A percentile compares a stretch with the other conserved stretches of the same genome.
These are phyloP conservation scores for Phoxinus dragarum DNA, from an alignment of 2,797 vertebrate species.

Conservation along the genomic window DNA sequence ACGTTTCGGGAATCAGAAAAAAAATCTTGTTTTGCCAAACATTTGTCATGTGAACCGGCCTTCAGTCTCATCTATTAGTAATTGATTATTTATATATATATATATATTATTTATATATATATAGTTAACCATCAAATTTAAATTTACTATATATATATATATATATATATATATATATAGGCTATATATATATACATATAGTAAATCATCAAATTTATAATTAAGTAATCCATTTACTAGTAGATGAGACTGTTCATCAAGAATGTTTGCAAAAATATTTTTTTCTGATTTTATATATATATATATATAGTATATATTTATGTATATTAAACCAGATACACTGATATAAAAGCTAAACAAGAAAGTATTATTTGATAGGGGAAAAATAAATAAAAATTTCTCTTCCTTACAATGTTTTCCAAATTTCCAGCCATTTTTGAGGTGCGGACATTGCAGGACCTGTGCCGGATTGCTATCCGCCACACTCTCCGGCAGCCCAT, in stretches of 20 bases:
- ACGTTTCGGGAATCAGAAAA: too few species aligned
- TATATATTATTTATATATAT: too few species aligned
- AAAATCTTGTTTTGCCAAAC: not conserved
- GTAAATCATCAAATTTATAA: not conserved
- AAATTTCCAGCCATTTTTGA: slow-evolving; percentile 82
- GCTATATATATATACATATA: too few species aligned
- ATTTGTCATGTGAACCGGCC: not conserved
- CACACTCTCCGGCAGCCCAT: slow-evolving; percentile 84
- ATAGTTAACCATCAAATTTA: not conserved
- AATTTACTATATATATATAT: too few species aligned
- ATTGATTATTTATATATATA: not conserved
- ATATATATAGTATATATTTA: too few species aligned
- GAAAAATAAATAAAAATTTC: too few species aligned
- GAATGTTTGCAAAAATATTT: not conserved
- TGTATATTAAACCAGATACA: not conserved
- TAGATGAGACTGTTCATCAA: not conserved
- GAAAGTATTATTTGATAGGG: not conserved
- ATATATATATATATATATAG: too few species aligned
- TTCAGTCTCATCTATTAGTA: not conserved
- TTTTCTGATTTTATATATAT: too few species aligned
- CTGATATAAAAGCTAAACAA: not conserved
- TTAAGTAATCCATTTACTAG: not conserved
- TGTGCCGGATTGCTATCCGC: slow-evolving; percentile 92
- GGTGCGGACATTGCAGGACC: slow-evolving; percentile 90
- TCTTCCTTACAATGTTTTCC: not conserved